Evolutionary conservation across 2,888 invertebrate genomes (phyloP), one percentile per base, ranked within the genome.

Genomic region (Acleris holmiana): DNA sequence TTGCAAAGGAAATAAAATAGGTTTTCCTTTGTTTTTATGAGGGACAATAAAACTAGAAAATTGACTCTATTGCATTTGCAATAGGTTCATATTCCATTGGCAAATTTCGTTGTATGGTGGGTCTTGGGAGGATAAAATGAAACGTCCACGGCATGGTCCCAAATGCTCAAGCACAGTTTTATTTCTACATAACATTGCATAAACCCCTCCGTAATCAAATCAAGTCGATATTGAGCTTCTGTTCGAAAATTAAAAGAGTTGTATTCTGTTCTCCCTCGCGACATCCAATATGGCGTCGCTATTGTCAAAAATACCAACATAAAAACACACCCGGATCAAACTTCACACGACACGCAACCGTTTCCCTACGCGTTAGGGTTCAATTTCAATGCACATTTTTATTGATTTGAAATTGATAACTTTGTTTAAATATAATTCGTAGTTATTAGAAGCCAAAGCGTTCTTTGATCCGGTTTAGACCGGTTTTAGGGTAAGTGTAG

Each of bases 171-270:
- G n/a, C n/a, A n/a, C n/a, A n/a, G 2, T 17, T 10, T 17, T 55
- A 18, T 29, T n/a, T 18, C n/a, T 2, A 3, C 17, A 29, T 1
- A 10, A 47, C 53, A 60, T 68, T n/a, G 71, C 71, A 79, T 78
- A 71, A 67, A n/a, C 7, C 54, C 72, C 78, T 79, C 40, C 54
- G 50, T 82, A 88, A 88, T 86, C 75, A 82, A 85, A 85, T 89
- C 79, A 84, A 71, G 67, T 50, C 76, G 71, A 79, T 79, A 84
- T 82, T 75, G 81, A 73, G 78, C 82, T 76, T 80, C 82, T 82
- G 80, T 73, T 76, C 75, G 71, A 73, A 85, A 81, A 88, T 86
- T 84, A 87, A 85, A 87, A 88, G 88, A 86, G 85, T 85, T 86
- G 78, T 80, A 73, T 75, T 72, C 61, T 66, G 50, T 56, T 65